Evolutionary conservation across 2,888 invertebrate species (phyloP).

Genomic region (Charanyca ferruginea): DNA sequence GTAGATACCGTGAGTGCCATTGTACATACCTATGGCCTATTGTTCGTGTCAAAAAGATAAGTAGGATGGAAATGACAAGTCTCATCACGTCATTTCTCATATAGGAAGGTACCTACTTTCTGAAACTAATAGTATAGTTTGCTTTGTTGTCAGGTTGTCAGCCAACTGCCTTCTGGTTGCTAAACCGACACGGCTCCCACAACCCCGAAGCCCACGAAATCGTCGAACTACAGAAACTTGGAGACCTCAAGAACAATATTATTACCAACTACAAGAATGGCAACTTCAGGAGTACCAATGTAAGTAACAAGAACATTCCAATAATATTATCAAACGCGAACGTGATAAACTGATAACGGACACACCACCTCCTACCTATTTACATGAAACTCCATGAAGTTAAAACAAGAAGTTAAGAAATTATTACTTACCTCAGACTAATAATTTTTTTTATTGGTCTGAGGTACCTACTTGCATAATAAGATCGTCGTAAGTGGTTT

Average conservation of each 20-base stretch:
- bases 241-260: slow-evolving; percentile 92
- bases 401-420: too few relatives aligned
- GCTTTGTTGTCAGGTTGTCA: slow-evolving; percentile 91
- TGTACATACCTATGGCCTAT: background rate
- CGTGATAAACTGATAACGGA: too few relatives aligned
- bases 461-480: too few relatives aligned
- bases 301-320: slow-evolving; percentile 74
- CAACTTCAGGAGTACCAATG: slow-evolving; percentile 84
- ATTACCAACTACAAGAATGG: slow-evolving; percentile 92
- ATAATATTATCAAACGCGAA: too few relatives aligned
- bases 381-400: too few relatives aligned
- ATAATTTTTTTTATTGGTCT: too few relatives aligned
- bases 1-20: background rate
- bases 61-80: background rate
- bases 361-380: too few relatives aligned
- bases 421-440: too few relatives aligned
- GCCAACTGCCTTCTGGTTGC: slow-evolving; percentile 94
- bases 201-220: slow-evolving; percentile 92
- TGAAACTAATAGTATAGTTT: background rate
- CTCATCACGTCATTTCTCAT: background rate
- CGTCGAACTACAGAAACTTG: slow-evolving; percentile 88
- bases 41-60: background rate
- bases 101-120: background rate
- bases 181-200: slow-evolving; percentile 93
- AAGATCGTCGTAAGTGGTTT: too few relatives aligned